Conservation (phyloP, 2,113 vertebrate genomes). For the Triplophysa dalaica region DNA sequence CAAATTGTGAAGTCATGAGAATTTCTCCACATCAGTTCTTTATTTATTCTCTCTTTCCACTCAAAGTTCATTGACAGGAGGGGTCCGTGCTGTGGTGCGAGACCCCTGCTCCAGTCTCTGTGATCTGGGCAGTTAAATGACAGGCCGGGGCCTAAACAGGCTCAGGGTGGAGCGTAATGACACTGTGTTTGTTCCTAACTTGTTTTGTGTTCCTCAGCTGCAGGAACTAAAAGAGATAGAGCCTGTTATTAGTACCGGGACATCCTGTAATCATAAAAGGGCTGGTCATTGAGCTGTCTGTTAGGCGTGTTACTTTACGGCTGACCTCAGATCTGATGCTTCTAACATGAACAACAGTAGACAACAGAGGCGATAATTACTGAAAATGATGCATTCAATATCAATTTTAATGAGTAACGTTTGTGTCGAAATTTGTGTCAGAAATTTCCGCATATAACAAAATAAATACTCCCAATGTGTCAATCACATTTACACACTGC, state of each 20-base stretch:
- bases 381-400: too few relatives aligned
- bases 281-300: constrained; percentile 24
- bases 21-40: too few relatives aligned
- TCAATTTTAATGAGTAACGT: too few relatives aligned
- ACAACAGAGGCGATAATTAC: neutral
- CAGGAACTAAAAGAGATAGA: constrained; percentile 71
- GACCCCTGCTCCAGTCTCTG: constrained; percentile 60
- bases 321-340: constrained; percentile 11
- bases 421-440: too few relatives aligned
- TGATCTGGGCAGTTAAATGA: constrained; percentile 71
- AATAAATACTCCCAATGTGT: too few relatives aligned
- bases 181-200: constrained; percentile 66
- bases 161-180: constrained; percentile 71
- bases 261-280: constrained; percentile 74
- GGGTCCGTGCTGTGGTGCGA: constrained; percentile 50
- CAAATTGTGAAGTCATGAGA: too few relatives aligned
- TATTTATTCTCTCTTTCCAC: neutral
- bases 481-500: too few relatives aligned
- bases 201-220: constrained; percentile 69
- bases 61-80: constrained; percentile 15
- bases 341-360: neutral
- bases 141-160: constrained; percentile 64
- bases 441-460: too few relatives aligned
- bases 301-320: constrained; percentile 5
- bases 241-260: constrained; percentile 73